Percentiles rank a stretch among this genome's conserved stretches.
Evolutionary conservation across 2,113 vertebrate genomes (phyloP).

Genomic region (Artemisiospiza belli): DNA sequence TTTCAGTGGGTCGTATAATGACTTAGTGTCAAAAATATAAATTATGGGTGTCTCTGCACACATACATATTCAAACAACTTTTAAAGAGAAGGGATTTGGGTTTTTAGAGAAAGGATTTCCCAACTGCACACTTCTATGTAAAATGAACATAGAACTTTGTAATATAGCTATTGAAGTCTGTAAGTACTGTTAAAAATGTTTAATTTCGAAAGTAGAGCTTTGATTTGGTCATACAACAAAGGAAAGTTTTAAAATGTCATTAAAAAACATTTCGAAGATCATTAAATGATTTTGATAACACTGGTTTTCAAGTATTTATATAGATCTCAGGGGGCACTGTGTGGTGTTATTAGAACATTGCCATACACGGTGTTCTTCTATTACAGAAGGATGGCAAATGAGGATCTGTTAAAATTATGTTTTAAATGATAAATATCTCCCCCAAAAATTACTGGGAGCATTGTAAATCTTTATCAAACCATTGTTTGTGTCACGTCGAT

Average conservation of each 20-base stretch:
- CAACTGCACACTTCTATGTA: constrained; percentile 10
- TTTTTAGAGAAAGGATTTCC: constrained; percentile 27
- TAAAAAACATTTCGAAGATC: background rate
- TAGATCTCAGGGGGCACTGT: background rate
- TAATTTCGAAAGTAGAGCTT: background rate
- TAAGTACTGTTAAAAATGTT: background rate
- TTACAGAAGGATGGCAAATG: background rate
- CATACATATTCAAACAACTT: constrained; percentile 64
- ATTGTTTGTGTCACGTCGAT: background rate
- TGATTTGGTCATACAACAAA: background rate
- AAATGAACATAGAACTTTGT: constrained; percentile 29
- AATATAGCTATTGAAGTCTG: background rate
- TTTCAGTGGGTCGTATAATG: constrained; percentile 59
- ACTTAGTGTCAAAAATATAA: constrained; percentile 67
- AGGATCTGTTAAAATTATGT: background rate
- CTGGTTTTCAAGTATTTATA: background rate
- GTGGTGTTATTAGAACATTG: background rate
- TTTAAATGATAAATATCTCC: background rate
- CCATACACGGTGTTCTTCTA: background rate
- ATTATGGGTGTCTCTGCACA: constrained; percentile 50
- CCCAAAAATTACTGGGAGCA: background rate
- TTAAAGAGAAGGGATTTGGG: constrained; percentile 55
- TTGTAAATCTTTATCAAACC: background rate
- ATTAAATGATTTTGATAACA: background rate
- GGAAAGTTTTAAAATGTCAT: background rate